A percentile compares a stretch with the other conserved stretches of the same genome.
Conservation (phyloP, 2,888 invertebrate species). For the Amphipoea lucens region DNA sequence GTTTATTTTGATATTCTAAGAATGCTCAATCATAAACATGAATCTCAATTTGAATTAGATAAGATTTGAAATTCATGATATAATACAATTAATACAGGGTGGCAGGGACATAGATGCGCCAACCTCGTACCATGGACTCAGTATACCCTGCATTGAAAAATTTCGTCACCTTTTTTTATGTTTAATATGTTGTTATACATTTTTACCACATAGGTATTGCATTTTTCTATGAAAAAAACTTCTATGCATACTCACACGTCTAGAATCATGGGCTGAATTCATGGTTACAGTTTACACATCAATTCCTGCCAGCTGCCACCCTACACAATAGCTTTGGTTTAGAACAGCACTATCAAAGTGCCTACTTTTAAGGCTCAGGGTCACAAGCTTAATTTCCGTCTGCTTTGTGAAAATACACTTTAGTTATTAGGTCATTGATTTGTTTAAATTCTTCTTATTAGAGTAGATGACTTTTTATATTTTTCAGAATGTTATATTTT, state of each 20-base stretch:
- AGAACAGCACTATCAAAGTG: constrained; percentile 5
- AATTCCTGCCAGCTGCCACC: too few relatives aligned
- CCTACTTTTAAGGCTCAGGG: constrained; percentile 6
- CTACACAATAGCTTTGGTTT: background rate
- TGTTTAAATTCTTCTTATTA: background rate
- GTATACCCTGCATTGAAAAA: too few relatives aligned
- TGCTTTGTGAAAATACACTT: background rate
- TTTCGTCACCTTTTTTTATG: too few relatives aligned
- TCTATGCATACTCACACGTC: too few relatives aligned
- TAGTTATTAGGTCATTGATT: background rate
- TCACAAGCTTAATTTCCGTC: constrained; percentile 1
- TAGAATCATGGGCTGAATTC: too few relatives aligned
- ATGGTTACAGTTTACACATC: too few relatives aligned
- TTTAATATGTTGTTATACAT: too few relatives aligned
- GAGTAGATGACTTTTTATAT: background rate
- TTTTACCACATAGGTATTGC: too few relatives aligned
- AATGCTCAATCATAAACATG: background rate
- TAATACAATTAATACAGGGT: background rate
- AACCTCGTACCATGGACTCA: too few relatives aligned
- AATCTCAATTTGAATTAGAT: background rate
- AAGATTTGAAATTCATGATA: constrained; percentile 7
- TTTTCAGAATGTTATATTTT: background rate
- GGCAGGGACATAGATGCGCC: too few relatives aligned
- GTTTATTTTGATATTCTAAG: background rate
- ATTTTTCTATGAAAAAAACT: too few relatives aligned